phyloP scores from a whole-genome alignment of 2,113 vertebrate species.

The Equus quagga region DNA sequence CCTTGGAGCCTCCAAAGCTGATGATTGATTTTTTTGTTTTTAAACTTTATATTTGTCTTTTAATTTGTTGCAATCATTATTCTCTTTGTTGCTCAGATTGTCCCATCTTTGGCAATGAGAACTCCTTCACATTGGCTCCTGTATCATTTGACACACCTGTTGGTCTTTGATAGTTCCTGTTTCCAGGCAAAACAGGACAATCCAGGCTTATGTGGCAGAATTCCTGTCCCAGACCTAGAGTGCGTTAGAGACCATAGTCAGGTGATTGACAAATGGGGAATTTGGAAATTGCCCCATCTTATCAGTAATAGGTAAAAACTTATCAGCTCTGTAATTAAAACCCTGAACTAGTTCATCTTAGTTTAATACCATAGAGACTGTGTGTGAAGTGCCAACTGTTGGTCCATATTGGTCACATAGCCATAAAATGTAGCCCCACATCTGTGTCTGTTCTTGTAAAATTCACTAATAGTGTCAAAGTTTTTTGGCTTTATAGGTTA shows the following conservation, averaged over 20 bases:
- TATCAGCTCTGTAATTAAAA: background rate
- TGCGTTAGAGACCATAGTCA: background rate
- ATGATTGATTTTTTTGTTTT: background rate
- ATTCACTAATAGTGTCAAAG: background rate
- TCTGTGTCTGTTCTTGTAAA: background rate
- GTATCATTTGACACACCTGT: accelerated
- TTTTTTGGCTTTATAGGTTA: background rate
- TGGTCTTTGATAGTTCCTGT: background rate
- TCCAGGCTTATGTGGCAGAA: background rate
- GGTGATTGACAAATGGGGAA: background rate
- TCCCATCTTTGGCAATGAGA: background rate
- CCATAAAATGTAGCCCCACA: background rate
- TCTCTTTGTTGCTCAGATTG: background rate
- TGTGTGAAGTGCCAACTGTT: background rate
- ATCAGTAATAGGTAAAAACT: background rate
- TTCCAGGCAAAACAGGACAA: background rate
- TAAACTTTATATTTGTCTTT: background rate
- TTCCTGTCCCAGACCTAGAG: background rate
- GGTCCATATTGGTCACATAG: background rate
- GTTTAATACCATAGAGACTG: background rate
- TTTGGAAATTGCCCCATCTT: background rate
- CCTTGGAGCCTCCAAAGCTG: background rate
- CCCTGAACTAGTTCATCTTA: background rate
- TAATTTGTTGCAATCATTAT: background rate
- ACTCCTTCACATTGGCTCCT: background rate